Conservation (phyloP, 2,113 vertebrate genomes). For the Prunella fulvescens region DNA sequence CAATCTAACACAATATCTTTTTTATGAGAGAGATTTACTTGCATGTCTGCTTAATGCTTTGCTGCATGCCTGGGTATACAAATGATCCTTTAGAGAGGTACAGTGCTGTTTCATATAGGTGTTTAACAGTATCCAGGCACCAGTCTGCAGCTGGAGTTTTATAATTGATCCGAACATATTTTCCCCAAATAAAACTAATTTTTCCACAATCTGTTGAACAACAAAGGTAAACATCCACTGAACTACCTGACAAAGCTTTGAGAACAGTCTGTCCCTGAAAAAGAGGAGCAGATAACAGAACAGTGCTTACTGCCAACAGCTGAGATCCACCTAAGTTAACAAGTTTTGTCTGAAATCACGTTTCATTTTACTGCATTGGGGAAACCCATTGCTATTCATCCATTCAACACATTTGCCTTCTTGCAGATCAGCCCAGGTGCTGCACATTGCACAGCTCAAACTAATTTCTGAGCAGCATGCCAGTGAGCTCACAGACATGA, state of each 20-base stretch:
- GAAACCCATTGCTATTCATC: background rate
- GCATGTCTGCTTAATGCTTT: constrained; percentile 49
- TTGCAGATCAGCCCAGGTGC: background rate
- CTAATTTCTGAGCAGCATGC: background rate
- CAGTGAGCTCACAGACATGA: background rate
- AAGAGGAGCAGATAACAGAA: background rate
- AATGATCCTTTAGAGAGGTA: background rate
- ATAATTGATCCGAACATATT: background rate
- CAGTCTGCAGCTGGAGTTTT: background rate
- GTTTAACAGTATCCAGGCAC: background rate
- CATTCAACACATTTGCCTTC: fast-evolving
- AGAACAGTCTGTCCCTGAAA: background rate
- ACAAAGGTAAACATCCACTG: background rate
- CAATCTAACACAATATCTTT: constrained; percentile 44
- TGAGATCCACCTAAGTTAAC: background rate
- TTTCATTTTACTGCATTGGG: background rate
- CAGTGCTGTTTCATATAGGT: background rate
- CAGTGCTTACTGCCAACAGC: background rate
- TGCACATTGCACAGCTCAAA: background rate
- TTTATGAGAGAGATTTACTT: constrained; percentile 47
- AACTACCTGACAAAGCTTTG: background rate
- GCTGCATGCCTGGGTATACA: constrained; percentile 37
- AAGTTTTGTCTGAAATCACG: background rate
- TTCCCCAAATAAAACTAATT: background rate
- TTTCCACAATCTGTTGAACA: background rate